A percentile compares a stretch with the other conserved stretches of the same genome.
Conservation (phyloP, 2,888 invertebrate genomes). For the Drosophila formosana region DNA sequence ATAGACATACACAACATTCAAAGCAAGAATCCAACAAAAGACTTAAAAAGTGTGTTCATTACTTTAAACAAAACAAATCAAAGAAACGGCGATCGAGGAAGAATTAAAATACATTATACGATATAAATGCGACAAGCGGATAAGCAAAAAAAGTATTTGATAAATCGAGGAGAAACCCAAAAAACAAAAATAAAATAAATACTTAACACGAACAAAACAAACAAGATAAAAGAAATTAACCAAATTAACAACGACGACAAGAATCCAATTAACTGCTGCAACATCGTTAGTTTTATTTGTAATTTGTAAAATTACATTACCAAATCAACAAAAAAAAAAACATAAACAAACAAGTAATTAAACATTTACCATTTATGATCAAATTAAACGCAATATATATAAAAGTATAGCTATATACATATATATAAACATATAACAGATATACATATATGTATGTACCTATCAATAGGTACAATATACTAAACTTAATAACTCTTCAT, state of each 20-base stretch:
- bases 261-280: constrained; percentile 31
- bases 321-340: constrained; percentile 40
- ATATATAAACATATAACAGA: constrained; percentile 3
- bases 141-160: constrained; percentile 43
- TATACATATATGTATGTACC: constrained; percentile 21
- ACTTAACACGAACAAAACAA: constrained; percentile 35
- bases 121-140: constrained; percentile 17
- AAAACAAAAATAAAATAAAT: constrained; percentile 28
- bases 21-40: constrained; percentile 70
- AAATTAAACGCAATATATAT: constrained; percentile 68
- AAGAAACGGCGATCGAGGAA: constrained; percentile 1
- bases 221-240: constrained; percentile 31
- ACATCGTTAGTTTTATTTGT: constrained; percentile 31
- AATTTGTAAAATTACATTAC: constrained; percentile 34
- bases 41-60: constrained; percentile 76
- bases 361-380: constrained; percentile 42
- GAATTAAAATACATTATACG: constrained; percentile 32
- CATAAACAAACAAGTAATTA: constrained; percentile 15
- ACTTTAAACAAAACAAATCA: constrained; percentile 62
- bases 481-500: constrained; percentile 40
- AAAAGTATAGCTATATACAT: constrained; percentile 9
- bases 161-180: constrained; percentile 16
- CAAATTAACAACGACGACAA: constrained; percentile 60
- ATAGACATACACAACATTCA: constrained; percentile 43
- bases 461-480: constrained; percentile 16